Conservation (phyloP, 2,888 invertebrate genomes). For the Erpobdella octoculata region DNA sequence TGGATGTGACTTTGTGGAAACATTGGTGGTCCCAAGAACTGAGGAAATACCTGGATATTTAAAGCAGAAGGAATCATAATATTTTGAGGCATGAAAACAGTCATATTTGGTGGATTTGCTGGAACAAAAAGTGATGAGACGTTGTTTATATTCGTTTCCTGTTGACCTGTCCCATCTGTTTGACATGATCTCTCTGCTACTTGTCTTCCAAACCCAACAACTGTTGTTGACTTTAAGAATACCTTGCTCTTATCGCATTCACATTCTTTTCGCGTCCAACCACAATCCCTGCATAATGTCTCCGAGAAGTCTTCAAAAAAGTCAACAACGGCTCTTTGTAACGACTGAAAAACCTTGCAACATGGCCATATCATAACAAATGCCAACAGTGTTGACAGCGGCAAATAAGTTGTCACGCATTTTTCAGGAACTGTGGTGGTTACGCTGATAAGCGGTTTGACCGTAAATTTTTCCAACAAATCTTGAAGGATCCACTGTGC, state of each 20-base stretch:
- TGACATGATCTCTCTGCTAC: constrained; percentile 23
- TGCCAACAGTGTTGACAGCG: constrained; percentile 31
- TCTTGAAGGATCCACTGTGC: constrained; percentile 26
- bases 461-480: constrained; percentile 24
- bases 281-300: constrained; percentile 30
- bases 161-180: too few species aligned
- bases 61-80: too few species aligned
- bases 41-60: too few species aligned
- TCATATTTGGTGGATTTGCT: too few species aligned
- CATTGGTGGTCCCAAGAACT: too few species aligned
- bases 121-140: too few species aligned
- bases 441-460: constrained; percentile 2
- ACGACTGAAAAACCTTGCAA: constrained; percentile 30
- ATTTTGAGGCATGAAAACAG: too few species aligned
- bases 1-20: too few species aligned
- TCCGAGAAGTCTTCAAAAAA: constrained; percentile 30
- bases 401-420: constrained; percentile 29
- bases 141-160: too few species aligned
- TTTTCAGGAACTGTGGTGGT: neutral
- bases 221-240: neutral
- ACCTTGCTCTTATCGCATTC: constrained; percentile 11
- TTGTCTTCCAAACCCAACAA: constrained; percentile 22
- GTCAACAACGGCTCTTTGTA: constrained; percentile 24
- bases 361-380: constrained; percentile 34
- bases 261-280: constrained; percentile 32